These are phyloP conservation scores for Takifugu bimaculatus DNA, from an alignment of 2,113 vertebrate genomes.

Conservation along the genomic window DNA sequence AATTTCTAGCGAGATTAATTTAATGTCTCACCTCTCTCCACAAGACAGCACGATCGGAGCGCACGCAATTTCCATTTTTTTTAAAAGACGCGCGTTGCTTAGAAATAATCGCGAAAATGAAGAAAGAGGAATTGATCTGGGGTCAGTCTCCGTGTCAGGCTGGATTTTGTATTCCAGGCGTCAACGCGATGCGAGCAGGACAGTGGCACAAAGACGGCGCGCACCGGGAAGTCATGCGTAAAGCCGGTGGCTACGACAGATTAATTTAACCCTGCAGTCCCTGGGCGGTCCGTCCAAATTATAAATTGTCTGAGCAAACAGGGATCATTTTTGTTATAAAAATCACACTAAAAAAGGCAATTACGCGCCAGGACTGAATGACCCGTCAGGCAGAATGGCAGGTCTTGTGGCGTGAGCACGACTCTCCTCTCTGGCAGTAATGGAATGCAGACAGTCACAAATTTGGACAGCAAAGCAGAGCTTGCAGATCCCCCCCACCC, in stretches of 20 bases:
- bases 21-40: conserved; percentile 51
- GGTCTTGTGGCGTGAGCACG: conserved; percentile 24
- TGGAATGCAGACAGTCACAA: conserved; percentile 57
- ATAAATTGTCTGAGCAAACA: background rate
- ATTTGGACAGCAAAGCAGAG: conserved; percentile 18
- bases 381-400: conserved; percentile 30
- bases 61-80: conserved; percentile 45
- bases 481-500: background rate
- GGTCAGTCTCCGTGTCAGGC: conserved; percentile 1
- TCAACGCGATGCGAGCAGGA: conserved; percentile 37
- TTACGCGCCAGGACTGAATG: conserved; percentile 2
- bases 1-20: conserved; percentile 6
- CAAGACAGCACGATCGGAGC: conserved; percentile 30
- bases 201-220: conserved; percentile 27
- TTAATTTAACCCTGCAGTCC: conserved; percentile 59
- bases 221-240: conserved; percentile 63
- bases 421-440: conserved; percentile 33
- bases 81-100: conserved; percentile 6
- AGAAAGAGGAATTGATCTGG: conserved; percentile 20
- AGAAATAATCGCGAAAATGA: background rate
- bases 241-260: conserved; percentile 47
- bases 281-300: conserved; percentile 43
- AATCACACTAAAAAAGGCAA: conserved; percentile 5
- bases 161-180: conserved; percentile 39
- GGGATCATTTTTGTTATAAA: background rate